Evolutionary conservation across 2,888 invertebrate species (phyloP).

Genomic region (Cerastoderma edule): DNA sequence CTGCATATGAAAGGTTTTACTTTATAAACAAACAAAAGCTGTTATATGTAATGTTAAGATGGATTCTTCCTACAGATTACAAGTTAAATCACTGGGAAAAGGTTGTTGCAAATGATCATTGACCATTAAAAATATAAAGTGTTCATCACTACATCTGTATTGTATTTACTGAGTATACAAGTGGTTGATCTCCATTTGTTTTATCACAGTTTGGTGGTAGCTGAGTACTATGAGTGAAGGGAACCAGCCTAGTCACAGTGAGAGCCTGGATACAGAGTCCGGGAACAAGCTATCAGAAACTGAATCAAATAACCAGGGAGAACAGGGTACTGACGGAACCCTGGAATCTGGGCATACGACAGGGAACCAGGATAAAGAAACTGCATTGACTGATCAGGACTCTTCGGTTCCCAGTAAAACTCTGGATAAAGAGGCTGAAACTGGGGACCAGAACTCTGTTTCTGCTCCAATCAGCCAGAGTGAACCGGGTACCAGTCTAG

Average conservation of each 20-base stretch:
- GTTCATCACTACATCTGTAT: too few relatives aligned
- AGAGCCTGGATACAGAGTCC: slow-evolving; percentile 19
- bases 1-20: too few relatives aligned
- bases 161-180: too few relatives aligned
- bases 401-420: neutral
- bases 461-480: neutral
- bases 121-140: too few relatives aligned
- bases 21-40: too few relatives aligned
- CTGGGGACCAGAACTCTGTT: neutral
- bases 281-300: neutral
- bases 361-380: too few relatives aligned
- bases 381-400: slow-evolving; percentile 13
- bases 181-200: neutral
- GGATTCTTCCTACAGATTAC: too few relatives aligned
- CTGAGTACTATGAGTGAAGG: slow-evolving; percentile 18
- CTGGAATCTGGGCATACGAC: too few relatives aligned
- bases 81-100: too few relatives aligned
- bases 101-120: neutral
- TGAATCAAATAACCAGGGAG: neutral
- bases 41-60: too few relatives aligned
- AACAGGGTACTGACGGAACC: too few relatives aligned
- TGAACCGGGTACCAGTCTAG: slow-evolving; percentile 1
- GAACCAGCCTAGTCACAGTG: neutral
- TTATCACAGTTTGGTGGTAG: neutral
- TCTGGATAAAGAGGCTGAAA: slow-evolving; percentile 15